phyloP scores from a whole-genome alignment of 2,113 vertebrate genomes.

The Macaca nemestrina region DNA sequence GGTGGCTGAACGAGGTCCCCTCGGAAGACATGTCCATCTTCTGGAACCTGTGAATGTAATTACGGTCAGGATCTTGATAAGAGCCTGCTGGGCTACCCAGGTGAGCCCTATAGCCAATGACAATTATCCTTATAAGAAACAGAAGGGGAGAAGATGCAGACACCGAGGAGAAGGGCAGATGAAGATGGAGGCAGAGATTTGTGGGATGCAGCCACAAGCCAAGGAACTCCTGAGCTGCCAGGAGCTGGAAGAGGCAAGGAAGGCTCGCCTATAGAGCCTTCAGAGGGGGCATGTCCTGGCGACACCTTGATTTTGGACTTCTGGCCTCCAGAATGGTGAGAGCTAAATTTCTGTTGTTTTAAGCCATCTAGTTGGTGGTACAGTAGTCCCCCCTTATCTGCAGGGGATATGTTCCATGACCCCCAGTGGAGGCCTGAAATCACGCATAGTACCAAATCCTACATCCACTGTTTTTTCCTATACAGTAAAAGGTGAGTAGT shows the following conservation, averaged over 20 bases:
- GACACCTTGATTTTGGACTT: neutral
- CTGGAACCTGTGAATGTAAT: neutral
- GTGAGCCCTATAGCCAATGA: neutral
- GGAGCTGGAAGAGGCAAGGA: neutral
- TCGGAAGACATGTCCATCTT: neutral
- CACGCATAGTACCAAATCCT: neutral
- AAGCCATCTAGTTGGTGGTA: neutral
- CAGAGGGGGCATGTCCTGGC: neutral
- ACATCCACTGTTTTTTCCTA: neutral
- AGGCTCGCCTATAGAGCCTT: neutral
- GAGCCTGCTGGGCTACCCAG: neutral
- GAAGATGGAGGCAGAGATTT: neutral
- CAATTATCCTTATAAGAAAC: neutral
- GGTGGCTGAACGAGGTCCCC: neutral
- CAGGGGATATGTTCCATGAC: neutral
- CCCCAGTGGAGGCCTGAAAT: neutral
- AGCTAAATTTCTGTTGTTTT: neutral
- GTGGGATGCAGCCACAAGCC: neutral
- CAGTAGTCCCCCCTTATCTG: neutral
- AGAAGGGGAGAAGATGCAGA: neutral
- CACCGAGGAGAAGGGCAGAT: accelerated
- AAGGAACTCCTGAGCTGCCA: neutral
- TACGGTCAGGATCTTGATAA: neutral
- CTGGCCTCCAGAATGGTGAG: neutral
- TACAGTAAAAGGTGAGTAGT: neutral